Evolutionary conservation across 2,113 vertebrate species (phyloP).

Genomic region (Crotalus viridis): DNA sequence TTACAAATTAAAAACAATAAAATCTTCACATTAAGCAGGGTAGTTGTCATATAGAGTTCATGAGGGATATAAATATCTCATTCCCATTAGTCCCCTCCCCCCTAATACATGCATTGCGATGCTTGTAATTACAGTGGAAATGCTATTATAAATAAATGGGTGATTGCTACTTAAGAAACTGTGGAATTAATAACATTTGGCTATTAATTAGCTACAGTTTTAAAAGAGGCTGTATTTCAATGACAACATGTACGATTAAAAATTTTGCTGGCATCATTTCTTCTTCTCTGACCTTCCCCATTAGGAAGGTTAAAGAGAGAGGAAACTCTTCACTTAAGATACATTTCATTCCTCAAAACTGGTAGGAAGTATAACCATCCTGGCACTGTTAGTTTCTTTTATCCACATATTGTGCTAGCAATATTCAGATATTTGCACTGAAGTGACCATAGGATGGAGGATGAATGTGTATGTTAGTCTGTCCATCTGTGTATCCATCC

Average conservation of each 20-base stretch:
- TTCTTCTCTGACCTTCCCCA: conserved; percentile 7
- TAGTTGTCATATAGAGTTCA: conserved; percentile 38
- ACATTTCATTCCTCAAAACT: not conserved
- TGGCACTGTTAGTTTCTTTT: not conserved
- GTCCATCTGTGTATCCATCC: not conserved
- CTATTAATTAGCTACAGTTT: conserved; percentile 47
- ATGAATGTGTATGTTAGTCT: not conserved
- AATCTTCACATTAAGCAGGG: conserved; percentile 13
- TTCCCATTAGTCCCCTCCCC: conserved; percentile 41
- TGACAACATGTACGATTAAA: conserved; percentile 16
- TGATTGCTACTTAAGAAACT: conserved; percentile 44
- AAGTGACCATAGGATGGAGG: not conserved
- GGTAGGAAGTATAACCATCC: not conserved
- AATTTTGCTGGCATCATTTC: not conserved
- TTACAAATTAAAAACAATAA: conserved; percentile 31
- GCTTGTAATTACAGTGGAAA: conserved; percentile 50
- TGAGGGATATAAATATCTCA: conserved; percentile 41
- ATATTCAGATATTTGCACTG: not conserved
- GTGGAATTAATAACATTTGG: conserved; percentile 46
- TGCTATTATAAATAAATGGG: conserved; percentile 44
- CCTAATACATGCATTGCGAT: conserved; percentile 51
- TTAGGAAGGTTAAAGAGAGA: not conserved
- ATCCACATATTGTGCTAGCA: not conserved
- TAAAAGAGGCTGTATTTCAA: conserved; percentile 25
- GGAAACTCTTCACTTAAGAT: not conserved